phyloP scores from a whole-genome alignment of 2,797 vertebrate genomes.

The Macroramphosus scolopax region DNA sequence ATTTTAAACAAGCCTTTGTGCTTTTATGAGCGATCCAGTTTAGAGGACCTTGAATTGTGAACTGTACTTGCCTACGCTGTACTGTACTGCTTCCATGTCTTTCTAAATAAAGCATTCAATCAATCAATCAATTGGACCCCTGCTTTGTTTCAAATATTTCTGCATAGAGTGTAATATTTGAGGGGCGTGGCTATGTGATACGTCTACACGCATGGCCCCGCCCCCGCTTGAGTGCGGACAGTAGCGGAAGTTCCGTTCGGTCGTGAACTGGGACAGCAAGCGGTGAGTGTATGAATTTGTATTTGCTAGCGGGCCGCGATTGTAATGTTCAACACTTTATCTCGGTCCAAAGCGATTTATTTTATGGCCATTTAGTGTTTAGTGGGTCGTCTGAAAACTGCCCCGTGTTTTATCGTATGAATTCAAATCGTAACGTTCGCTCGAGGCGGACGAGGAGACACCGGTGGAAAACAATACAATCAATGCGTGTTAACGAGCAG shows the following conservation, averaged over 20 bases:
- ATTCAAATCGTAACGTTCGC: not conserved
- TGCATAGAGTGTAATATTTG: too few relatives aligned
- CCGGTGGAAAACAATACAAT: slow-evolving; percentile 63
- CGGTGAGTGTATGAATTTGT: slow-evolving; percentile 75
- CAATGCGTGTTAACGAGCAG: slow-evolving; percentile 40
- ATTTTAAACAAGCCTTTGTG: too few relatives aligned
- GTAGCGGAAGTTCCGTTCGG: slow-evolving; percentile 79
- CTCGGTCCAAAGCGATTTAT: not conserved
- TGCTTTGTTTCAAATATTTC: too few relatives aligned
- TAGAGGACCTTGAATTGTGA: too few relatives aligned
- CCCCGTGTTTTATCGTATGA: not conserved
- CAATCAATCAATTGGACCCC: too few relatives aligned
- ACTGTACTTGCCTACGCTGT: too few relatives aligned
- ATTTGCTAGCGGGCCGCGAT: slow-evolving; percentile 48
- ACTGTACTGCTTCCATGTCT: too few relatives aligned
- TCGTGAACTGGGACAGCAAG: slow-evolving; percentile 78
- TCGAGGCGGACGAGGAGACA: slow-evolving; percentile 8
- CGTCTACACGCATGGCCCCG: slow-evolving; percentile 36
- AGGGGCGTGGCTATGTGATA: slow-evolving; percentile 9
- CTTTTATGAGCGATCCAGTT: too few relatives aligned
- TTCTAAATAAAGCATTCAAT: too few relatives aligned
- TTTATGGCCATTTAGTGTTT: rapidly evolving
- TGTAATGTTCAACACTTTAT: slow-evolving; percentile 28
- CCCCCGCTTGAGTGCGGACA: slow-evolving; percentile 57
- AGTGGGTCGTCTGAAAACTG: not conserved